These are phyloP conservation scores for Theristicus caerulescens DNA, from an alignment of 2,113 vertebrate species.

Conservation along the genomic window DNA sequence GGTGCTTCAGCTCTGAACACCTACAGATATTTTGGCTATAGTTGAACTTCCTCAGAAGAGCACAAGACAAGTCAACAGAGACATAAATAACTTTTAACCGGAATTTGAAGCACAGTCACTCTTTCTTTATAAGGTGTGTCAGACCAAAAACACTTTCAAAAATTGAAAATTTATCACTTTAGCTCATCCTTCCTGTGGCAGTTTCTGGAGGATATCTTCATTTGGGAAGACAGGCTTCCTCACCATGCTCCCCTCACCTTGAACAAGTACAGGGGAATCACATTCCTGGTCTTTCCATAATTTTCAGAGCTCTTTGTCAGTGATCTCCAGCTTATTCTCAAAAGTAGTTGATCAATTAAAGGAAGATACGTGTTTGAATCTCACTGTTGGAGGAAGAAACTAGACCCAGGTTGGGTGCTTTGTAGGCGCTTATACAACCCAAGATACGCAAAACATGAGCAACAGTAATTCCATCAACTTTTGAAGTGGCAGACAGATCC, in stretches of 20 bases:
- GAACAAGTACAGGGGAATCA: not conserved
- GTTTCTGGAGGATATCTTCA: not conserved
- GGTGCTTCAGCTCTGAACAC: not conserved
- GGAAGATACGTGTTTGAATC: not conserved
- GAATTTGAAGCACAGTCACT: not conserved
- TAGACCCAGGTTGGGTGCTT: not conserved
- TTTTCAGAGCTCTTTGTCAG: not conserved
- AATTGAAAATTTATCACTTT: not conserved
- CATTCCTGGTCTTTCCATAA: not conserved
- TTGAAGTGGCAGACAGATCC: not conserved
- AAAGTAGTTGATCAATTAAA: not conserved
- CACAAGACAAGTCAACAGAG: not conserved
- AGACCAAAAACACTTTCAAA: not conserved
- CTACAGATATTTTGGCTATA: not conserved
- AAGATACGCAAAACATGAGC: not conserved
- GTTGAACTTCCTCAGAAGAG: not conserved
- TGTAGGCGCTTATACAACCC: not conserved
- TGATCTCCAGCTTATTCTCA: not conserved
- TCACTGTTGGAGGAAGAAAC: not conserved
- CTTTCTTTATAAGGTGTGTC: not conserved
- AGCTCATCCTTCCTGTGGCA: not conserved
- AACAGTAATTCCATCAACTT: not conserved
- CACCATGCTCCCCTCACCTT: not conserved
- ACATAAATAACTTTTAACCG: not conserved
- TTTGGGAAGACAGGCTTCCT: not conserved